Conservation (phyloP, 2,113 vertebrate species). For the Tragelaphus imberbis region DNA sequence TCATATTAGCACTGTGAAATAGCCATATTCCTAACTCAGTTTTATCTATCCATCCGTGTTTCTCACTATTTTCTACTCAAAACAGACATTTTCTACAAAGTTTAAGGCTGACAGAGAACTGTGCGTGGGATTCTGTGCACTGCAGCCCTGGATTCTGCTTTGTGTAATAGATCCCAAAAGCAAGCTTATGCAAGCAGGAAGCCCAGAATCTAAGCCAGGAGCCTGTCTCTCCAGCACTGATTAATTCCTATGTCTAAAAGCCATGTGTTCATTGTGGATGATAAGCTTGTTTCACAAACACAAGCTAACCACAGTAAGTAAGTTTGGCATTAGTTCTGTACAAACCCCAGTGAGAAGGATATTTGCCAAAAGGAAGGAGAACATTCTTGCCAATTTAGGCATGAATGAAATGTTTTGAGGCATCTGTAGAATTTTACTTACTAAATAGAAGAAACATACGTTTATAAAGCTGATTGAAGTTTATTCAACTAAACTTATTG, state of each 20-base stretch:
- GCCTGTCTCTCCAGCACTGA: constrained; percentile 51
- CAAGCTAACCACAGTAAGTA: constrained; percentile 40
- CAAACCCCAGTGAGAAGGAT: constrained; percentile 46
- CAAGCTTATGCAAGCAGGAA: constrained; percentile 41
- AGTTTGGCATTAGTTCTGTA: constrained; percentile 58
- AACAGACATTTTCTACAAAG: constrained; percentile 15
- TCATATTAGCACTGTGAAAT: background rate
- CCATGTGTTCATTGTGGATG: constrained; percentile 65
- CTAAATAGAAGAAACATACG: constrained; percentile 44
- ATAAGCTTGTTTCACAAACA: constrained; percentile 73
- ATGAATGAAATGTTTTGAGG: constrained; percentile 58
- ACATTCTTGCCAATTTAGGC: constrained; percentile 59
- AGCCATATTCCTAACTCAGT: background rate
- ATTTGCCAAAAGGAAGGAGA: constrained; percentile 64
- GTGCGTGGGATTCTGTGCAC: constrained; percentile 16
- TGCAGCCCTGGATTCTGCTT: constrained; percentile 7
- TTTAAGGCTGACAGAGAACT: constrained; percentile 26
- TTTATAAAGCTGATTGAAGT: constrained; percentile 24
- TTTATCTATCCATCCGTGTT: background rate
- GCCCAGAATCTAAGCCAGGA: constrained; percentile 44
- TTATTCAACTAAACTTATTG: background rate
- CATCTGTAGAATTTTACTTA: constrained; percentile 37
- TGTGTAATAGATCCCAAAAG: constrained; percentile 48
- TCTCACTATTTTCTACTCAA: background rate
- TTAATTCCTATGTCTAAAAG: constrained; percentile 66